phyloP scores from a whole-genome alignment of 2,113 vertebrate species.

The Mobula birostris region DNA sequence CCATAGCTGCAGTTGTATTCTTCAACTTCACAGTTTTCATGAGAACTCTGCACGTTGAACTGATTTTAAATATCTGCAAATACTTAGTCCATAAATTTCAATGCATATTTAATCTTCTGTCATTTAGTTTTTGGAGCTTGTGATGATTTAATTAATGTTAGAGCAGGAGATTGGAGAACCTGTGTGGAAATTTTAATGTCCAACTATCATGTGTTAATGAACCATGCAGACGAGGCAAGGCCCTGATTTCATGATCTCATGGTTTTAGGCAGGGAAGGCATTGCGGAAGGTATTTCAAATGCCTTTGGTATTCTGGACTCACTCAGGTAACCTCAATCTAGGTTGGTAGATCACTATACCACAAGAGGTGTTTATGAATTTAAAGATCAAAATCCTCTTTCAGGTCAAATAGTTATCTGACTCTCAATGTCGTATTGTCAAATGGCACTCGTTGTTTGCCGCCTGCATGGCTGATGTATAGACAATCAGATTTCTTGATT shows the following conservation, averaged over 20 bases:
- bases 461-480: neutral
- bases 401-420: neutral
- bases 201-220: neutral
- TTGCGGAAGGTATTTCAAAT: neutral
- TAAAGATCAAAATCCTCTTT: neutral
- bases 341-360: neutral
- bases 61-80: neutral
- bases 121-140: neutral
- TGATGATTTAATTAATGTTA: neutral
- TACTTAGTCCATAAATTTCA: neutral
- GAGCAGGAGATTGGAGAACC: neutral
- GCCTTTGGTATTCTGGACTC: neutral
- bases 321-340: neutral
- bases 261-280: neutral
- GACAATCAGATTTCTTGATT: neutral
- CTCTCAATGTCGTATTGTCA: neutral
- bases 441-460: neutral
- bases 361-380: neutral
- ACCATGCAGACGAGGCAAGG: neutral
- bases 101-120: neutral
- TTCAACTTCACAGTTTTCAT: neutral
- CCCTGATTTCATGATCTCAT: neutral
- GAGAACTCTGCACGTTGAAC: neutral
- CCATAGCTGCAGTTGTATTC: neutral
- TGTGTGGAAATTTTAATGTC: neutral